These are phyloP conservation scores for Borostomias antarcticus DNA, from an alignment of 2,797 vertebrate species.

Conservation along the genomic window DNA sequence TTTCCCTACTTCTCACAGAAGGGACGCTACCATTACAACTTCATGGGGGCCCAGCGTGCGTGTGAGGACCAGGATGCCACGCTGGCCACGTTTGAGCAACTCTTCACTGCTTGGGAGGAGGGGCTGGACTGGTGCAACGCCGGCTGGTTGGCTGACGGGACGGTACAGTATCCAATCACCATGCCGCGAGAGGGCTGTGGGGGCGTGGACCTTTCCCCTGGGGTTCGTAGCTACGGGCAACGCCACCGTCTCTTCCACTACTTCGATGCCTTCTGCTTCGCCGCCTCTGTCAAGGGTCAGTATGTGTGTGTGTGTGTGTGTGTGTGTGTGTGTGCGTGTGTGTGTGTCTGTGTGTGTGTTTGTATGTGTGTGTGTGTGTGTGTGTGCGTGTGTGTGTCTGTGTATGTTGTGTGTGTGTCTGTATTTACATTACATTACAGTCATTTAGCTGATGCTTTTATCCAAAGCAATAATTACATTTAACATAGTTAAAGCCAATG, in stretches of 20 bases:
- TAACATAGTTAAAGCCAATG: too few species aligned
- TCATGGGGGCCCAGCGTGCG: constrained; percentile 77
- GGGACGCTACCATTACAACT: constrained; percentile 88
- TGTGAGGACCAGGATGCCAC: constrained; percentile 84
- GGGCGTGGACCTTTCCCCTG: constrained; percentile 77
- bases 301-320: too few species aligned
- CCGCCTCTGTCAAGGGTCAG: constrained; percentile 81
- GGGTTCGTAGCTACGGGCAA: constrained; percentile 86
- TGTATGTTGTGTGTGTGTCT: too few species aligned
- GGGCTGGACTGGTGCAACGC: constrained; percentile 94
- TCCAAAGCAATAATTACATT: too few species aligned
- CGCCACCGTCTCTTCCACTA: constrained; percentile 77
- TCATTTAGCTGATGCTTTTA: too few species aligned
- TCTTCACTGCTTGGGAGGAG: constrained; percentile 87
- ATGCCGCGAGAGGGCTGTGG: constrained; percentile 83
- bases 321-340: not conserved
- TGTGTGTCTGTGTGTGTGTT: too few species aligned
- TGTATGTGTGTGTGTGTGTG: not conserved
- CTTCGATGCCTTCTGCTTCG: constrained; percentile 92
- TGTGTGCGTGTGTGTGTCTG: not conserved
- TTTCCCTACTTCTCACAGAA: constrained; percentile 86
- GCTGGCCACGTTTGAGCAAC: constrained; percentile 89
- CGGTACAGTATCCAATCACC: constrained; percentile 89
- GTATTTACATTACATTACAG: too few species aligned
- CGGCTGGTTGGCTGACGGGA: constrained; percentile 90